Evolutionary conservation across 1,140 invertebrate species (phyloP), one percentile per base, ranked within the genome.

Genomic region (Megalonaias nervosa): DNA sequence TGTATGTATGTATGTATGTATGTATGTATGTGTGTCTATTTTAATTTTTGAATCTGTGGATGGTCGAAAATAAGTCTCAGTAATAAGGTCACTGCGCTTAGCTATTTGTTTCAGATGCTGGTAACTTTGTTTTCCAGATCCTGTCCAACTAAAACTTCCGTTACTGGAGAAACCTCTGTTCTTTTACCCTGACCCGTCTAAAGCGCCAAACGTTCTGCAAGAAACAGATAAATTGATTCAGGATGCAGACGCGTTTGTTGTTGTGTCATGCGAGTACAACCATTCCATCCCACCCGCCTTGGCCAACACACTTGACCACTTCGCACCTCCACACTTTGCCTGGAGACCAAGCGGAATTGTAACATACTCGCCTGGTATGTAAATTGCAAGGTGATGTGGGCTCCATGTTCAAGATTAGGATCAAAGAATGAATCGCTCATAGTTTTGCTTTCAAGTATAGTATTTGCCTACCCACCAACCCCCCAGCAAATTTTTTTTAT

Each of bases 211-310:
- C 31, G 89, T 88, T 86, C 62, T 92, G 76, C 57, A 82, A 9
- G 85, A 89, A 19, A 82, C 85, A 12, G 88, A 92, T 64, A 76
- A 82, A 11, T 82, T 87, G 26, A 87, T 92, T 12, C 81, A 87
- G 68, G 77, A 79, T 12, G 90, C 92, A 57, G 91, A 92, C 84
- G 91, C 86, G 9, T 91, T 86, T 74, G 82, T 93, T 5, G 82
- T 92, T n/a, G 82, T 92, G 3, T 87, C 91, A 14, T 86, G 89
- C 0, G 92, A 93, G 79, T 92, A 93, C 81, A 92, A 93, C 79
- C 87, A 90, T 74, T 83, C 83, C 17, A 80, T 92, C 17, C 91
- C 92, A 0, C 91, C 92, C 15, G 91, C 91, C 13, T 83, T 93
- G 1, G 71, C 86, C 11, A 92, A 92, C 72, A 85, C 92, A 87